Percentiles rank a stretch among this genome's conserved stretches.
These are phyloP conservation scores for Botia kubotai DNA, from an alignment of 2,797 vertebrate genomes.

Conservation along the genomic window DNA sequence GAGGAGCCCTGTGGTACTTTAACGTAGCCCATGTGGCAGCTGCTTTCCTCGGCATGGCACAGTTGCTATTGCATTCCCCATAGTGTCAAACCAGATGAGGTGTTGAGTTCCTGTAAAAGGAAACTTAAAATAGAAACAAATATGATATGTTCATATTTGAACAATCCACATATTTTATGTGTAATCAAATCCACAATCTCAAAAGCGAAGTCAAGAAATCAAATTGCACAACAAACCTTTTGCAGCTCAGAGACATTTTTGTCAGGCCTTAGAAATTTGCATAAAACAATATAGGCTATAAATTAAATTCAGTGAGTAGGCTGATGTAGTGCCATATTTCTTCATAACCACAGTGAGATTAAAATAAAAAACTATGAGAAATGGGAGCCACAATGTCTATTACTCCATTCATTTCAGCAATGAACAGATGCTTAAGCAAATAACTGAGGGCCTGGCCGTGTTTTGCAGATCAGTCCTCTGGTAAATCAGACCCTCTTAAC, in stretches of 20 bases:
- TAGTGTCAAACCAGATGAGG: too few species aligned
- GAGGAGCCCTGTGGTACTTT: too few species aligned
- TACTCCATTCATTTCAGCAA: neutral
- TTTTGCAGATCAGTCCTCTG: slow-evolving; percentile 1
- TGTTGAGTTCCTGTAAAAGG: too few species aligned
- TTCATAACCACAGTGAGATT: neutral
- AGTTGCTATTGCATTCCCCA: too few species aligned
- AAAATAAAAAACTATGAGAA: neutral
- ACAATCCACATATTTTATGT: neutral
- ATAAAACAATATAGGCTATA: neutral
- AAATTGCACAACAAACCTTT: neutral
- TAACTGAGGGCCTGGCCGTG: neutral
- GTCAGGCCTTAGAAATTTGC: neutral
- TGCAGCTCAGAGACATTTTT: neutral
- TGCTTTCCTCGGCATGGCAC: too few species aligned
- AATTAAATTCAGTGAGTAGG: neutral
- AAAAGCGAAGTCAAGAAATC: too few species aligned
- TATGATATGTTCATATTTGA: too few species aligned
- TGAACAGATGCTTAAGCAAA: slow-evolving; percentile 20
- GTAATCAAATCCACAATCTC: neutral
- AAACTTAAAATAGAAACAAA: too few species aligned
- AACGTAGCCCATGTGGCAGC: too few species aligned
- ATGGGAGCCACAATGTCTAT: neutral
- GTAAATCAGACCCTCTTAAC: slow-evolving; percentile 16
- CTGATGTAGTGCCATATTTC: neutral